A percentile compares a stretch with the other conserved stretches of the same genome.
phyloP scores from a whole-genome alignment of 2,113 vertebrate species.

The Blennius ocellaris region DNA sequence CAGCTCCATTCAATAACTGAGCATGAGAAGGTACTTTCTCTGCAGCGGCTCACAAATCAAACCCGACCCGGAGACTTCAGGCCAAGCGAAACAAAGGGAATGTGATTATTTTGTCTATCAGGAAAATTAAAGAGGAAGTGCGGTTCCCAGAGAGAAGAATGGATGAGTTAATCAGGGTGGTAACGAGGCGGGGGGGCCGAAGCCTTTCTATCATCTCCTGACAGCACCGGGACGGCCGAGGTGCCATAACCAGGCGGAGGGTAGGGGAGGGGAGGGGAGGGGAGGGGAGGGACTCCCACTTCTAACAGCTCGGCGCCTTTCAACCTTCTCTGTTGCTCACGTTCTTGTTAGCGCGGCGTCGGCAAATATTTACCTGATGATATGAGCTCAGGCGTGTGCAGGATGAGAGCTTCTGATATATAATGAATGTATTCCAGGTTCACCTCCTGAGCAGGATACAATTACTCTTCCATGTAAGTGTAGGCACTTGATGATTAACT shows the following conservation, averaged over 20 bases:
- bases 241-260: conserved; percentile 37
- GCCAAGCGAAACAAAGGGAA: conserved; percentile 35
- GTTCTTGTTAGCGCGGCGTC: conserved; percentile 37
- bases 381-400: conserved; percentile 4
- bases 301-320: conserved; percentile 46
- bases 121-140: conserved; percentile 59
- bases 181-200: conserved; percentile 55
- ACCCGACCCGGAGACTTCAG: conserved; percentile 11
- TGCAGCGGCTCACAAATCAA: conserved; percentile 26
- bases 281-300: conserved; percentile 22
- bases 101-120: conserved; percentile 51
- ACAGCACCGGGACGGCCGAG: conserved; percentile 54
- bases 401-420: too few species aligned
- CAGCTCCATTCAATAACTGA: not conserved
- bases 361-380: conserved; percentile 56
- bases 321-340: conserved; percentile 21
- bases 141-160: conserved; percentile 55
- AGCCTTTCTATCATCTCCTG: conserved; percentile 64
- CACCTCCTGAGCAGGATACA: too few species aligned
- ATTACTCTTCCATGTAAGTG: too few species aligned
- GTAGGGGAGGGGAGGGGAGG: too few species aligned
- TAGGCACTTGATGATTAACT: too few species aligned
- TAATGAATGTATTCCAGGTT: too few species aligned
- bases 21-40: conserved; percentile 3
- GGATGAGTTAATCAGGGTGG: conserved; percentile 68